These are phyloP conservation scores for Nymphalis io DNA, from an alignment of 1,140 invertebrate genomes.

Conservation along the genomic window DNA sequence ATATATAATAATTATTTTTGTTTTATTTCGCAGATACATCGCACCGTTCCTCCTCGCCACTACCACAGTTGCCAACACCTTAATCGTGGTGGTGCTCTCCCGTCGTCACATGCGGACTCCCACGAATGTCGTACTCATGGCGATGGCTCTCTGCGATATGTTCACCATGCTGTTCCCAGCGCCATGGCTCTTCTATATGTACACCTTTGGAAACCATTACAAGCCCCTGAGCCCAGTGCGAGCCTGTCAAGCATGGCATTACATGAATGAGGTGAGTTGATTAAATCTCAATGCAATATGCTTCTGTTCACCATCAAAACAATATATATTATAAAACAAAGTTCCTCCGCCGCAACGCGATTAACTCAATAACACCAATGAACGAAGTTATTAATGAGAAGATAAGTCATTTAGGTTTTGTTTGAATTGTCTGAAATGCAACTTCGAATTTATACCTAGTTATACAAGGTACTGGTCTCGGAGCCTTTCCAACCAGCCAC, in stretches of 20 bases:
- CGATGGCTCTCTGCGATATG: constrained; percentile 96
- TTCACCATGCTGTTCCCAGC: constrained; percentile 94
- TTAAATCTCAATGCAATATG: neutral
- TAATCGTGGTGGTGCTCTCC: constrained; percentile 91
- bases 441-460: too few relatives aligned
- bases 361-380: too few relatives aligned
- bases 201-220: constrained; percentile 92
- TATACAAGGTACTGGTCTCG: too few relatives aligned
- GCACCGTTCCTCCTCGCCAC: constrained; percentile 92
- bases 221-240: constrained; percentile 87
- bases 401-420: too few relatives aligned
- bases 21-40: constrained; percentile 81
- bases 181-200: constrained; percentile 94
- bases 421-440: too few relatives aligned
- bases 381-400: too few relatives aligned
- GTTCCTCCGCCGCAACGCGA: too few relatives aligned
- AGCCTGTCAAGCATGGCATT: constrained; percentile 89
- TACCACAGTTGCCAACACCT: constrained; percentile 94
- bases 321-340: too few relatives aligned
- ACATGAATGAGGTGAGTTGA: constrained; percentile 88
- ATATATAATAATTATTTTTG: neutral
- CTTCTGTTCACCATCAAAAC: too few relatives aligned
- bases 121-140: constrained; percentile 92
- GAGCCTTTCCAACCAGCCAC: too few relatives aligned
- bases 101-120: constrained; percentile 89